phyloP scores from a whole-genome alignment of 1,140 invertebrate species.

The Lepidostoma basale region DNA sequence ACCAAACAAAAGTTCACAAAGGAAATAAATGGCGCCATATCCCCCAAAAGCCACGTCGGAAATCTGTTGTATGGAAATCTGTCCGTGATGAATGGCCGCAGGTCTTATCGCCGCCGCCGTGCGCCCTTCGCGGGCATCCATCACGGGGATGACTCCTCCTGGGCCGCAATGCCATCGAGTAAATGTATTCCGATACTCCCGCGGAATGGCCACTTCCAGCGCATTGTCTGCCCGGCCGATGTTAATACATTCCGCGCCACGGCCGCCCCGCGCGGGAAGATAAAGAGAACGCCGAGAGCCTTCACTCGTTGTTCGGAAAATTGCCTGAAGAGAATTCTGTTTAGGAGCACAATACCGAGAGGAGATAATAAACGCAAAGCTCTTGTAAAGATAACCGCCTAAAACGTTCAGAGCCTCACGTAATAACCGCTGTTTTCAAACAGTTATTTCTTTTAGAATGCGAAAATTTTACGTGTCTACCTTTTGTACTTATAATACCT shows the following conservation, averaged over 20 bases:
- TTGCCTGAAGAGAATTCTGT: neutral
- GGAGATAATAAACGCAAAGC: neutral
- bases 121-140: slow-evolving; percentile 11
- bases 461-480: too few species aligned
- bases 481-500: too few species aligned
- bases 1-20: too few species aligned
- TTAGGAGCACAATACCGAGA: neutral
- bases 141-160: neutral
- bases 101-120: slow-evolving; percentile 8
- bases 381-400: too few species aligned
- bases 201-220: neutral
- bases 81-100: neutral
- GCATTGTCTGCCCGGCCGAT: neutral
- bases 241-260: neutral
- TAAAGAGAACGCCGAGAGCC: neutral
- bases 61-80: slow-evolving; percentile 2
- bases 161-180: neutral
- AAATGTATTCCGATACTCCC: slow-evolving; percentile 17
- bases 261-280: neutral
- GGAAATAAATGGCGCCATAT: neutral
- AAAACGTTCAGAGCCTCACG: too few species aligned
- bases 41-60: neutral
- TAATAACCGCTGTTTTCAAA: too few species aligned
- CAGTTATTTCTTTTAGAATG: too few species aligned
- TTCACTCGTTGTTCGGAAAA: neutral